Evolutionary conservation across 2,888 invertebrate species (phyloP).

Genomic region (Artemia sp.): DNA sequence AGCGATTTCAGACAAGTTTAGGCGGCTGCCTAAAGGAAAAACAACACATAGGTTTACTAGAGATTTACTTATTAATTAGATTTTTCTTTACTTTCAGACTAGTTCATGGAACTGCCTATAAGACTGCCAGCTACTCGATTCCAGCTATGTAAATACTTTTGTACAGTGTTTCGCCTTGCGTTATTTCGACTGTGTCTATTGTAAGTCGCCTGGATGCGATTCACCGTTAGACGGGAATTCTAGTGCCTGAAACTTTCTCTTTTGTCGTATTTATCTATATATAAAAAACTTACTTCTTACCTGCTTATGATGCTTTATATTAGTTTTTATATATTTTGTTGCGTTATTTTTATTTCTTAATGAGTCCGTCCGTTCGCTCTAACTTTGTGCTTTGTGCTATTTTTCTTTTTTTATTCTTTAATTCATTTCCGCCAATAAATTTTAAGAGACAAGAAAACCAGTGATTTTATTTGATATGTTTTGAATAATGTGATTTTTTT

Average conservation of each 20-base stretch:
- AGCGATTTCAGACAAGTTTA: too few relatives aligned
- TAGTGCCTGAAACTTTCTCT: background rate
- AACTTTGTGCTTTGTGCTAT: too few relatives aligned
- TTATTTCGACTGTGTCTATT: too few relatives aligned
- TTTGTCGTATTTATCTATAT: background rate
- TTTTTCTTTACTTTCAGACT: conserved; percentile 19
- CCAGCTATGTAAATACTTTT: conserved; percentile 21
- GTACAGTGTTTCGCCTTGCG: background rate
- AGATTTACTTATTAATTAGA: background rate
- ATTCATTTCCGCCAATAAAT: too few relatives aligned
- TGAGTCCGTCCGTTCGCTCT: too few relatives aligned
- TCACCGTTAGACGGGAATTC: background rate
- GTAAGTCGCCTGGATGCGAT: too few relatives aligned
- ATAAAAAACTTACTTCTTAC: conserved; percentile 9
- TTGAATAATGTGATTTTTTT: too few relatives aligned
- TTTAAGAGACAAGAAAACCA: too few relatives aligned
- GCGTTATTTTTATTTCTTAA: background rate
- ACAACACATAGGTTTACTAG: too few relatives aligned
- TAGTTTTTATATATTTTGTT: background rate
- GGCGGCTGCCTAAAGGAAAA: too few relatives aligned
- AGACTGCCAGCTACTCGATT: conserved; percentile 21
- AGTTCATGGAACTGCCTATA: conserved; percentile 22
- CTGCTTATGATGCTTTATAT: conserved; percentile 14
- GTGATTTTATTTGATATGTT: too few relatives aligned
- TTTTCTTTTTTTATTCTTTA: too few relatives aligned